phyloP scores from a whole-genome alignment of 2,113 vertebrate species.

The Pseudorasbora parva region DNA sequence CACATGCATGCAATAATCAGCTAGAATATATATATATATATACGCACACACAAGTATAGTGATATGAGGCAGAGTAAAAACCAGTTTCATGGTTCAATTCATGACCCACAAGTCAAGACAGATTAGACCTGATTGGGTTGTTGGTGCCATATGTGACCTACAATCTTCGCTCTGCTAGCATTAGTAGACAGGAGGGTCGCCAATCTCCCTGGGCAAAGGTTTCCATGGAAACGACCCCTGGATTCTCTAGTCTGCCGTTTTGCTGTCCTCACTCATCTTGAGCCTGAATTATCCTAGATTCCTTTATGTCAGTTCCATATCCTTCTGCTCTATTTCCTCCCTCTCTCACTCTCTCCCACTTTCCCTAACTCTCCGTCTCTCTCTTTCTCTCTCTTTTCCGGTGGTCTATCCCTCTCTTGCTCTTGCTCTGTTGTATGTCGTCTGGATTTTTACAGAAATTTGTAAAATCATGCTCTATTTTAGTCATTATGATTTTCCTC shows the following conservation, averaged over 20 bases:
- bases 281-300: constrained; percentile 71
- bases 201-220: constrained; percentile 74
- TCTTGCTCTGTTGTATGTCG: constrained; percentile 18
- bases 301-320: constrained; percentile 77
- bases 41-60: background rate
- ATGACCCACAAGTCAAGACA: constrained; percentile 74
- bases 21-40: background rate
- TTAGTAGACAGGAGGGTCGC: constrained; percentile 61
- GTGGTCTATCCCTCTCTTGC: constrained; percentile 9
- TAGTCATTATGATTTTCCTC: constrained; percentile 41
- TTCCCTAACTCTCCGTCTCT: constrained; percentile 1
- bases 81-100: constrained; percentile 64
- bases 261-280: constrained; percentile 72
- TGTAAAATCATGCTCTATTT: constrained; percentile 39
- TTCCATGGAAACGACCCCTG: constrained; percentile 79
- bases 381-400: background rate
- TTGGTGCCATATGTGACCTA: constrained; percentile 77
- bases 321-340: constrained; percentile 80
- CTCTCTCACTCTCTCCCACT: constrained; percentile 24
- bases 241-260: constrained; percentile 75
- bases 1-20: no score
- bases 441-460: constrained; percentile 18
- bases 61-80: constrained; percentile 58
- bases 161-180: constrained; percentile 70
- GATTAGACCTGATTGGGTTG: constrained; percentile 73